These are phyloP conservation scores for Recurvirostra avosetta DNA, from an alignment of 2,113 vertebrate species.

Conservation along the genomic window DNA sequence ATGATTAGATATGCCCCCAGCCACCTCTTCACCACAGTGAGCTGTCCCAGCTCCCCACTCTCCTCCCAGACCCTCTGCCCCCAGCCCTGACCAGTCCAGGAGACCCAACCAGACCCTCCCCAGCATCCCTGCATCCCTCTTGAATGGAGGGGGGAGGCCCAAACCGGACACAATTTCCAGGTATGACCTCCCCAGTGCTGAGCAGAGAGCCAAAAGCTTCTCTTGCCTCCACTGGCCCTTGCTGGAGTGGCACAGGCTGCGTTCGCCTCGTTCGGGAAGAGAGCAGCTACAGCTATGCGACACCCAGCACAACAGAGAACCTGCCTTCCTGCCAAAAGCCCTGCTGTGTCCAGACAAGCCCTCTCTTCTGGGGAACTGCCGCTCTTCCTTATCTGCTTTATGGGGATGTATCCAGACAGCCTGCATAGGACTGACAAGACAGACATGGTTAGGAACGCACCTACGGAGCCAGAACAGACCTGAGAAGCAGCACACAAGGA, in stretches of 20 bases:
- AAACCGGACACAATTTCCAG: background rate
- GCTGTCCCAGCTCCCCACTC: background rate
- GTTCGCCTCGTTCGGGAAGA: background rate
- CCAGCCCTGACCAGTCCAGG: background rate
- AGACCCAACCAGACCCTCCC: background rate
- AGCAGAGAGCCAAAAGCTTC: background rate
- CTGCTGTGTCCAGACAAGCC: background rate
- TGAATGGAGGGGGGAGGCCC: rapidly evolving
- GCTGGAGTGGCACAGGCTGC: rapidly evolving
- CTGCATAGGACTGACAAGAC: background rate
- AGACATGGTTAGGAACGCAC: rapidly evolving
- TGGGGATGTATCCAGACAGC: background rate
- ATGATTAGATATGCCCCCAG: background rate
- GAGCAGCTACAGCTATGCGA: background rate
- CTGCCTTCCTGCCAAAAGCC: background rate
- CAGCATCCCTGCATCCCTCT: background rate
- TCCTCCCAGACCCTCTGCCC: background rate
- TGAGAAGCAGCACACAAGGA: background rate
- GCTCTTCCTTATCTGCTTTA: background rate
- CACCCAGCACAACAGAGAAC: rapidly evolving
- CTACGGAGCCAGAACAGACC: background rate
- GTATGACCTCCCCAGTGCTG: background rate
- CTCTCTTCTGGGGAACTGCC: background rate
- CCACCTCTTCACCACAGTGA: background rate
- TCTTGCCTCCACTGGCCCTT: background rate